Base-by-base conservation (phyloP, 2,797 vertebrate genomes). In the Tragelaphus eurycerus region DNA sequence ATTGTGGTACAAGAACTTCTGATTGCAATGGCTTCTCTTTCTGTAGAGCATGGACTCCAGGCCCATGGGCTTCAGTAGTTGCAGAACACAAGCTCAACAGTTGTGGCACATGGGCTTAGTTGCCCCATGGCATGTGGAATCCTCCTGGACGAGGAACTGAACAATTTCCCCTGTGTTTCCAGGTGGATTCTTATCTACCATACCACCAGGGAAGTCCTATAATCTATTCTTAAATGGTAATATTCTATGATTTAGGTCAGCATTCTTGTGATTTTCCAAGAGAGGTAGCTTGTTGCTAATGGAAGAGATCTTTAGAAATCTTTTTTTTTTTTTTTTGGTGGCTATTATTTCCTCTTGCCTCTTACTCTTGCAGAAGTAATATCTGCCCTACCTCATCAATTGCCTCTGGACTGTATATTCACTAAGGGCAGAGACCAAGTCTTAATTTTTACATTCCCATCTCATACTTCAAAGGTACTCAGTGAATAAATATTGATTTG, bases 241-340 rank as follows among this genome's bases (percentile, higher is more conserved):
- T 84, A 86, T 8, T 87, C 31, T 90, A 8, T 74, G 31, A 38
- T 89, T 29, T 74, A 71, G 3, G 74, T 29, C 84, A 52, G 13
- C 67, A 88, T 31, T 64, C 31, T 59, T 81, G 19, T 91, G 46
- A 95, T 93, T 94, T 94, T 97, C 31, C 4, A 85, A 84, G 43
- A 48, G 9, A 1, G 7, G 15, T 88, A 43, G 31, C 89, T 43
- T 78, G 31, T 46, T 86, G 89, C 29, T 92, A 92, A 86, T 74
- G 25, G 19, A 23, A 74, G 31, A 85, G 17, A 9, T 46, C 15
- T 84, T 79, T 50, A 2, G 31, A 97, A 93, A 50, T 43, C 0
- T 62, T 54, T 71, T 74, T 13, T n/a, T n/a, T 43, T 43, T 43
- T 43, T 43, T 43, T 43, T 43, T 43, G 17, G 23, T 81, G 59